Evolutionary conservation across 2,797 vertebrate genomes (phyloP), one percentile per base, ranked within the genome.

Genomic region (Mallotus villosus): DNA sequence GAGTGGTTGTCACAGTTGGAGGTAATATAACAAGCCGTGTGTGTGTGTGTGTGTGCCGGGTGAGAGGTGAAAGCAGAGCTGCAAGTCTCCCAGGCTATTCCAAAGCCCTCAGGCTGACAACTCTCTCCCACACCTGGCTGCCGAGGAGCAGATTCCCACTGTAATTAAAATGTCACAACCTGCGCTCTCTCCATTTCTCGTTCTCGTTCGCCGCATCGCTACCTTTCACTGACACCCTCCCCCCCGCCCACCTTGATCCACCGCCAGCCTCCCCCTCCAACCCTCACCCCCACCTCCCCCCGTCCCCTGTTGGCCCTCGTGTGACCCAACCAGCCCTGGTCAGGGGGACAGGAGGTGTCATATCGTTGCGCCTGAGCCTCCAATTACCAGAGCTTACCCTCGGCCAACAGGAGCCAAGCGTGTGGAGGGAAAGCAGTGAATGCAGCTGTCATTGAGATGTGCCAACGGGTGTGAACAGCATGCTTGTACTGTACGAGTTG

Each of bases 321-420:
- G 68, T 86, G 91, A 90, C 80, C 73, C 90, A 78, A 0, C 17
- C 82, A 77, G 86, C 85, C 91, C 78, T 69, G 73, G 82, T 58
- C 65, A 79, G 79, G 60, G 83, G 1, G 82, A 86, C 77, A 86
- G 37, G 60, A 62, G 12, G 82, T 90, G 88, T 90, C 91, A 86
- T 65, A 81, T 79, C 74, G 1, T 0, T 17, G 81, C 57, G 70
- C 85, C 85, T 91, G 90, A 84, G 84, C 72, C 82, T 85, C 88
- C 80, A 87, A 94, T 94, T 93, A 94, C 93, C 89, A 74, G 49
- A 82, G 78, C 76, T 75, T 58, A 81, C 71, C 53, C 16, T 63
- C 64, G 74, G 87, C 90, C 83, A 73, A 78, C 60, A 67, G 61
- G 66, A 68, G 70, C 61, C 70, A 34, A 37, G 29, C 11, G 17